These are phyloP conservation scores for Melinopterus prodromus DNA, from an alignment of 2,888 invertebrate species.

Conservation along the genomic window DNA sequence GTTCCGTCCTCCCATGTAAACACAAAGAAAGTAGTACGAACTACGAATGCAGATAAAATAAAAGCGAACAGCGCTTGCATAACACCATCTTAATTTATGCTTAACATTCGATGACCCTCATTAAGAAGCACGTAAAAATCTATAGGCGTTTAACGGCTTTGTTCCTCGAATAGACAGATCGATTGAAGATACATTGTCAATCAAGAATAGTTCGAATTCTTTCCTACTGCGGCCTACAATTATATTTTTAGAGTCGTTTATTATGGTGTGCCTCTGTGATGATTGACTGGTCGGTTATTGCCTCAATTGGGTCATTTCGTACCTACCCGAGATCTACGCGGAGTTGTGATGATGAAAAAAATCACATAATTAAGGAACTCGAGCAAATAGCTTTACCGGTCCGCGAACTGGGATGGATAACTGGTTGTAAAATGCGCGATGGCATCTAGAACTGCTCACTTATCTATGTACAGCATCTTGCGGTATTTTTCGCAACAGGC, in stretches of 20 bases:
- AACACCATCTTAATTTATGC: neutral
- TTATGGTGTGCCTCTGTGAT: neutral
- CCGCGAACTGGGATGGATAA: conserved; percentile 9
- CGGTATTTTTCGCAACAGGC: conserved; percentile 22
- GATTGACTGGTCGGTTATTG: conserved; percentile 4
- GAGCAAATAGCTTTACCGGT: conserved; percentile 4
- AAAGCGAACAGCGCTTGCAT: neutral
- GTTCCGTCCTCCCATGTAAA: neutral
- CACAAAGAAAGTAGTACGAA: neutral
- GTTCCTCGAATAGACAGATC: neutral
- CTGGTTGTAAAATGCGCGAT: conserved; percentile 24
- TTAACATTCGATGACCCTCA: neutral
- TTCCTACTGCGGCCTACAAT: neutral
- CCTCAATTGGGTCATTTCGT: conserved; percentile 4
- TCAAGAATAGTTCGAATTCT: neutral
- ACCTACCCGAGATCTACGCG: neutral
- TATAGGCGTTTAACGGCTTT: neutral
- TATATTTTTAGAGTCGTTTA: neutral
- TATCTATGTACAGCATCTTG: conserved; percentile 11
- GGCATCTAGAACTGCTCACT: conserved; percentile 26
- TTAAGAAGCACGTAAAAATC: neutral
- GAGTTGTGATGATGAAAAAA: neutral
- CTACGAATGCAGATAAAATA: neutral
- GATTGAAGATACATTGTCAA: neutral
- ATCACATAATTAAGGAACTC: conserved; percentile 4